Evolutionary conservation across 2,797 vertebrate genomes (phyloP), one percentile per base, ranked within the genome.

Genomic region (Helarctos malayanus): DNA sequence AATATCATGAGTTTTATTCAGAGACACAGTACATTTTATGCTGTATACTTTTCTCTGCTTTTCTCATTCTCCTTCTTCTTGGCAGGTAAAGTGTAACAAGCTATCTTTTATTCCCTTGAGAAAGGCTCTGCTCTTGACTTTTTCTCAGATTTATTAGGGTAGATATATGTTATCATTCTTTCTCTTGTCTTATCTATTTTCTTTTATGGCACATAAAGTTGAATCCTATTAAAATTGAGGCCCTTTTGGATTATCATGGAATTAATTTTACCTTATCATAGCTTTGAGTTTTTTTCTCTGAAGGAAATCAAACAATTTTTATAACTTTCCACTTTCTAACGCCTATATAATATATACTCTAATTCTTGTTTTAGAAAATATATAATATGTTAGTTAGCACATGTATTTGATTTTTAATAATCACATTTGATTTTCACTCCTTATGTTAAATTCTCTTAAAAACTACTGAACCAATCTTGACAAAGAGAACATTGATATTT

Each of bases 281-380:
- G 8, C 38, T 91, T 91, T 59, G 57, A 61, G 7, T 7, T 41
- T 47, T 38, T 89, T 91, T 13, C 21, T 7, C 52, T 25, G 76
- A 78, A 75, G 21, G 0, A 87, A 68, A 79, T 88, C 6, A 71
- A 89, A 69, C 9, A 57, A 88, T 4, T 69, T 79, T 65, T 76
- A 95, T 57, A 54, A 68, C 10, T 86, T 56, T 2, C 1, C 18
- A 80, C 5, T 41, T 57, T 84, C 4, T 68, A 68, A 73, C 73
- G 25, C 29, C 57, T 76, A 75, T 79, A 56, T 45, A 59, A 69
- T 21, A 47, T 21, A 25, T 82, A 76, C 49, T 89, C 7, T 35
- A 94, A 61, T 86, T 83, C 1, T 73, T 95, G 9, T 86, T 94
- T 94, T 45, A 82, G 57, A 92, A 95, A 90, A 47, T 54, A 57